These are phyloP conservation scores for crab-eating macaque (Macaca fascicularis) DNA, from an alignment of 2,113 vertebrate species.

Conservation along the genomic window T2T-MFA8v1.1 NC_088380.1:41682501-41683000, in stretches of 20 bases:
- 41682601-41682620: slow-evolving; percentile 14
- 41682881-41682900: neutral
- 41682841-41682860: neutral
- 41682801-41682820: slow-evolving; percentile 14
- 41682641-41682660: slow-evolving; percentile 54
- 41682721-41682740: neutral
- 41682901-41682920: neutral
- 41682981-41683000: neutral
- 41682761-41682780: slow-evolving; percentile 48
- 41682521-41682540: neutral
- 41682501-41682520: neutral
- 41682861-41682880: neutral
- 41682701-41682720: slow-evolving; percentile 68
- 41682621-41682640: slow-evolving; percentile 57
- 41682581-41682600: neutral
- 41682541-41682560: neutral
- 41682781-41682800: slow-evolving; percentile 45
- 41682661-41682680: slow-evolving; percentile 64
- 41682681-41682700: slow-evolving; percentile 66
- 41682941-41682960: neutral
- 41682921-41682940: neutral
- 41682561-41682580: neutral
- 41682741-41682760: slow-evolving; percentile 62
- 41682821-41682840: slow-evolving; percentile 48
- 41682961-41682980: neutral